These are phyloP conservation scores for Drosophila leonis DNA, from an alignment of 2,888 invertebrate genomes.

Conservation along the genomic window DNA sequence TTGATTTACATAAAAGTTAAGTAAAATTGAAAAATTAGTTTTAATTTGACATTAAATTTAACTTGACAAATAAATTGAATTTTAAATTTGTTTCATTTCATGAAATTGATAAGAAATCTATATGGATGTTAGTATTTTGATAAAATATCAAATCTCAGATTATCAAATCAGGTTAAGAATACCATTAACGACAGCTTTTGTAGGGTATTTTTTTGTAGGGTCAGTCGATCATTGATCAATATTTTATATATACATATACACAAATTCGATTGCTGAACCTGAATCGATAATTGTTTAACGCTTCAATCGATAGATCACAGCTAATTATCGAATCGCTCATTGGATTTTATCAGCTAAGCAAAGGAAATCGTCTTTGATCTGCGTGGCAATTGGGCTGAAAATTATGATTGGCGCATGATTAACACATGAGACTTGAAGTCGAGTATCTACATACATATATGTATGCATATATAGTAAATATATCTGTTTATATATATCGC, in stretches of 20 bases:
- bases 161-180: too few relatives aligned
- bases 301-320: conserved; percentile 23
- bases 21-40: too few relatives aligned
- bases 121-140: too few relatives aligned
- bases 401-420: conserved; percentile 64
- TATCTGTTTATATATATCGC: background rate
- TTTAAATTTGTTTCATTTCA: too few relatives aligned
- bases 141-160: too few relatives aligned
- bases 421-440: conserved; percentile 40
- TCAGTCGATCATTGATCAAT: background rate
- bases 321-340: conserved; percentile 55
- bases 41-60: too few relatives aligned
- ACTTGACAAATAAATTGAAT: too few relatives aligned
- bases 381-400: background rate
- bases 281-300: background rate
- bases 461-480: background rate
- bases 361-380: conserved; percentile 64
- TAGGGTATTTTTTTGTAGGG: background rate
- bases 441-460: background rate
- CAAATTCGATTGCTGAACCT: background rate
- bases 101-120: too few relatives aligned
- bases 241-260: background rate
- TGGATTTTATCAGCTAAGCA: conserved; percentile 59
- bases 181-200: too few relatives aligned
- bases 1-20: too few relatives aligned